These are phyloP conservation scores for Syrphus vitripennis DNA, from an alignment of 2,888 invertebrate genomes.

Conservation along the genomic window DNA sequence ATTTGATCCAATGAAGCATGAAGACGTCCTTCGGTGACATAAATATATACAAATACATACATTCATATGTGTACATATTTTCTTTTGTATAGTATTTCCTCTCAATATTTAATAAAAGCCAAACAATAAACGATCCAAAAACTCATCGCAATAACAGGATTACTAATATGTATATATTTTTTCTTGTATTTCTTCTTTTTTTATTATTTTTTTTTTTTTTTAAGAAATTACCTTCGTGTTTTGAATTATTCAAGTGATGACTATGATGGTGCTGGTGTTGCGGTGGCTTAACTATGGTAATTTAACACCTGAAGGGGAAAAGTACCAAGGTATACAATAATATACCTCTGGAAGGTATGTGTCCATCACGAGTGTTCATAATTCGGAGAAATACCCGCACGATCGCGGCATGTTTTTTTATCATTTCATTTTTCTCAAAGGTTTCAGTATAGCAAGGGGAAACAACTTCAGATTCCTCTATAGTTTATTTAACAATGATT, in stretches of 20 bases:
- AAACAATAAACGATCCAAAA: constrained; percentile 36
- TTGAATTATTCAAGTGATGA: constrained; percentile 49
- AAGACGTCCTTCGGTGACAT: not conserved
- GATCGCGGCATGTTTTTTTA: constrained; percentile 38
- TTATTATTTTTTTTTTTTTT: constrained; percentile 18
- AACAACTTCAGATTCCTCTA: not conserved
- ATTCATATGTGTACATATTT: not conserved
- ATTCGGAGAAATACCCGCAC: constrained; percentile 63
- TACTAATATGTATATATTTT: not conserved
- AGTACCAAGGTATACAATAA: constrained; percentile 25
- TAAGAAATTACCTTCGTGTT: constrained; percentile 62
- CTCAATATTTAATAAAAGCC: not conserved
- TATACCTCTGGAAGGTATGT: constrained; percentile 16
- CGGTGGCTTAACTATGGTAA: constrained; percentile 63
- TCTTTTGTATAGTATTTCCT: not conserved
- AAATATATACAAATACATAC: no score
- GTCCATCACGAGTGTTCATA: constrained; percentile 6
- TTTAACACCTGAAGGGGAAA: constrained; percentile 65
- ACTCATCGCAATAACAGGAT: constrained; percentile 45
- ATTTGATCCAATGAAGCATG: not conserved
- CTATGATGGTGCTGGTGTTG: constrained; percentile 10
- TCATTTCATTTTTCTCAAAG: not conserved
- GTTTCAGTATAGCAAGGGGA: not conserved
- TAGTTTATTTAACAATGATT: constrained; percentile 32
- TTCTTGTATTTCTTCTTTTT: not conserved